Base-by-base conservation (phyloP, 2,888 invertebrate species). In the Andricus curvator region DNA sequence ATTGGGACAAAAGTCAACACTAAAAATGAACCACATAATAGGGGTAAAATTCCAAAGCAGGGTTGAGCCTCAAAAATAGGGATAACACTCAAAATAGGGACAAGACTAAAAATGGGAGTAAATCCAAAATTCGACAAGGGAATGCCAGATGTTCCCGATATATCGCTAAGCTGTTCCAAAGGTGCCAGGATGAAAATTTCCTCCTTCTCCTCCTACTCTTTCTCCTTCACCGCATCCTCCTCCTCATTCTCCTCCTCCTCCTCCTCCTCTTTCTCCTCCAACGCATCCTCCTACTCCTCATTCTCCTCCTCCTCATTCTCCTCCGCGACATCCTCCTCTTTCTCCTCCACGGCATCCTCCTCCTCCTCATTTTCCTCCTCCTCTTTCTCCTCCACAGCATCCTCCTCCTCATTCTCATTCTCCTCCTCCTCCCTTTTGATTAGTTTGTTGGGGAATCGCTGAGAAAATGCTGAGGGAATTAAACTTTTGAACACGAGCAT, bases 361-460 rank as follows among this genome's bases (percentile, higher is more conserved):
- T 33, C 33, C 33, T 6, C 5, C 33, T 37, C 37, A 1, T 37
- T 0, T 9, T 37, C 37, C 9, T 37, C 8, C 9, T 1, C 33
- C 9, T 8, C 37, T 9, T 8, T 9, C 37, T 1, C 9, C 8
- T 8, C 9, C 37, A 0, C 37, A 0, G 0, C 37, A 1, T 8
- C 8, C 37, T 8, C 37, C 37, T 8, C 9, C 37, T 1, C 37
- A 9, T 9, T 9, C 6, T 8, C 8, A 37, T 8, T 8, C 37
- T 37, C 8, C 37, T 37, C 8, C 37, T 37, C 37, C 1, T 37
- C 8, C 37, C 9, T 9, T 9, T 37, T 37, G 37, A 6, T 8
- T 37, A 37, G 6, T 8, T 8, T 37, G 37, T 37, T 37, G 1
- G 37, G 11, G 11, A 41, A 56, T 76, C 51, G 60, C 17, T 20